phyloP scores from a whole-genome alignment of 2,888 invertebrate genomes.

The Crioceris asparagi region DNA sequence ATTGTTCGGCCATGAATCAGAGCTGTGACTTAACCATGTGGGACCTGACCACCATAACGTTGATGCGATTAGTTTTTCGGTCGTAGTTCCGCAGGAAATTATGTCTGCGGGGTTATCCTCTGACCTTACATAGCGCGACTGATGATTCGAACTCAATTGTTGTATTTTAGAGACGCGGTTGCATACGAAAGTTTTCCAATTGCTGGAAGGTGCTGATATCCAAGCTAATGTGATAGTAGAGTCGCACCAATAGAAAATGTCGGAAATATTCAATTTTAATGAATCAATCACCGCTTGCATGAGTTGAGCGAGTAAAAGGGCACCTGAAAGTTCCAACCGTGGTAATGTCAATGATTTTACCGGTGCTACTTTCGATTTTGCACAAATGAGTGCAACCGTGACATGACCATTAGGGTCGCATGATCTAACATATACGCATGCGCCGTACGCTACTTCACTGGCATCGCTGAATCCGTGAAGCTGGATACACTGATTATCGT shows the following conservation, averaged over 20 bases:
- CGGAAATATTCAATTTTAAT: constrained; percentile 3
- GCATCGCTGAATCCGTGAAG: constrained; percentile 19
- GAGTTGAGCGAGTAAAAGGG: constrained; percentile 10
- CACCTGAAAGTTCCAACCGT: constrained; percentile 13
- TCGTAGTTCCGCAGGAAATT: constrained; percentile 21
- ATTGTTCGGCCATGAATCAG: not conserved
- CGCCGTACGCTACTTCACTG: constrained; percentile 12
- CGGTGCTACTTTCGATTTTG: constrained; percentile 13
- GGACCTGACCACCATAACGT: constrained; percentile 6
- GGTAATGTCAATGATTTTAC: constrained; percentile 14
- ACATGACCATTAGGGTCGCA: constrained; percentile 3
- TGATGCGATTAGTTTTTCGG: not conserved
- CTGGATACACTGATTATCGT: too few species aligned
- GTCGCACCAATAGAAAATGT: constrained; percentile 17
- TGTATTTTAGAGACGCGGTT: constrained; percentile 27
- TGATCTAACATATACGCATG: constrained; percentile 12
- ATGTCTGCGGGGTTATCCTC: constrained; percentile 26
- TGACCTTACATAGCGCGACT: constrained; percentile 1
- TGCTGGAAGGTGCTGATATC: constrained; percentile 11
- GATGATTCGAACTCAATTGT: constrained; percentile 10
- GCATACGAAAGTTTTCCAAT: constrained; percentile 19
- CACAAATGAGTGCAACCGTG: constrained; percentile 8
- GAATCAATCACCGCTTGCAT: constrained; percentile 5
- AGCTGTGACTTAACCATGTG: not conserved
- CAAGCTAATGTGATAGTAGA: constrained; percentile 17